These are phyloP conservation scores for Jaculus jaculus DNA, from an alignment of 2,113 vertebrate genomes.

Conservation along the genomic window DNA sequence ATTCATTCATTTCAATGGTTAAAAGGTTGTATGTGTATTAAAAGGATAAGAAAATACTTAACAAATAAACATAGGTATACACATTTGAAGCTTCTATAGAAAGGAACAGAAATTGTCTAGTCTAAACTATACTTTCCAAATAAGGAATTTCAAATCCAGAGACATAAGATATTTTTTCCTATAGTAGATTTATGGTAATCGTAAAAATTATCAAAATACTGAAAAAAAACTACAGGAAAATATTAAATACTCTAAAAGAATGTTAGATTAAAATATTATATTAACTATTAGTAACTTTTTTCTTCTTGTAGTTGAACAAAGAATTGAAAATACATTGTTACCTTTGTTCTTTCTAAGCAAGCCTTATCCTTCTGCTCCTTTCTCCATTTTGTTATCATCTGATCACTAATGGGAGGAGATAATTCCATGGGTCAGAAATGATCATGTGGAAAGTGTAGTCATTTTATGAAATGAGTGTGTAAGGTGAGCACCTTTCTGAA, in stretches of 20 bases:
- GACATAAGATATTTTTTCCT: neutral
- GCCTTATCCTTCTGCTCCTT: neutral
- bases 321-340: neutral
- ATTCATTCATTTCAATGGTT: neutral
- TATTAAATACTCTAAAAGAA: neutral
- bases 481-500: neutral
- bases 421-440: neutral
- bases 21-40: neutral
- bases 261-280: neutral
- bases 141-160: neutral
- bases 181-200: neutral
- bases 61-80: neutral
- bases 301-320: neutral
- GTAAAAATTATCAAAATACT: neutral
- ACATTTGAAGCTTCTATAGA: neutral
- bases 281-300: neutral
- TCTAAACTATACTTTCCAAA: neutral
- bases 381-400: neutral
- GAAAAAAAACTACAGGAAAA: neutral
- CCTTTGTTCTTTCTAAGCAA: neutral
- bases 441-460: neutral
- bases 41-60: neutral
- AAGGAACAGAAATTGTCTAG: neutral
- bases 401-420: neutral
- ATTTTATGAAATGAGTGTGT: neutral